Base-by-base conservation (phyloP, 2,888 invertebrate genomes). In the Lasioglossum villosulum region DNA sequence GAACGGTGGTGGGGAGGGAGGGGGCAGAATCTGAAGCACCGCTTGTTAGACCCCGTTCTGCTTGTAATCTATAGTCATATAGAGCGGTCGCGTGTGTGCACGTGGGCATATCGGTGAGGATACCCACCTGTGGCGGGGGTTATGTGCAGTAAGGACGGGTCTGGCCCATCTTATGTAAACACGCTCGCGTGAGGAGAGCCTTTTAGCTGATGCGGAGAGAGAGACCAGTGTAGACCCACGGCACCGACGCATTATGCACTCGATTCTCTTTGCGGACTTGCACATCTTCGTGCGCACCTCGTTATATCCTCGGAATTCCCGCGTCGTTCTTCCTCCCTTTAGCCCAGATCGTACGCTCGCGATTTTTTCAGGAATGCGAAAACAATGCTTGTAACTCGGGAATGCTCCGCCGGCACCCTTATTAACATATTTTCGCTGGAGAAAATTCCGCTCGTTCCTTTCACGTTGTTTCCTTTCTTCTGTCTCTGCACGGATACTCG, bases 101-200 rank as follows among this genome's bases (percentile, higher is more conserved):
- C 27, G 76, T 23, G 52, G 23, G 48, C 70, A 59, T 63, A 68
- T 70, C 34, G 52, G 72, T 75, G 86, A 80, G 82, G 79, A 87
- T 89, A 90, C 88, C 86, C 93, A 93, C 92, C 93, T 93, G 93
- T 92, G 92, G 92, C 89, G 84, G 89, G 84, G 89, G 82, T 84
- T 63, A 88, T 81, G 63, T 74, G 75, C 78, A 85, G 66, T 78
- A 80, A 86, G 77, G 84, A 87, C 78, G 82, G 82, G 88, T 86
- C 78, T 81, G 85, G 87, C 87, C 84, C 88, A 90, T 89, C 92
- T 92, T 92, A 91, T 91, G 92, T 91, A 92, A 93, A 93, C 92
- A 90, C 90, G 90, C 89, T 92, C 88, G 93, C 92, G 91, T 90
- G 92, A 92, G 91, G 90, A 92, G 90, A 90, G 89, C 87, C 89